Conservation (phyloP, 2,888 invertebrate genomes). For the Euplagia quadripunctaria region DNA sequence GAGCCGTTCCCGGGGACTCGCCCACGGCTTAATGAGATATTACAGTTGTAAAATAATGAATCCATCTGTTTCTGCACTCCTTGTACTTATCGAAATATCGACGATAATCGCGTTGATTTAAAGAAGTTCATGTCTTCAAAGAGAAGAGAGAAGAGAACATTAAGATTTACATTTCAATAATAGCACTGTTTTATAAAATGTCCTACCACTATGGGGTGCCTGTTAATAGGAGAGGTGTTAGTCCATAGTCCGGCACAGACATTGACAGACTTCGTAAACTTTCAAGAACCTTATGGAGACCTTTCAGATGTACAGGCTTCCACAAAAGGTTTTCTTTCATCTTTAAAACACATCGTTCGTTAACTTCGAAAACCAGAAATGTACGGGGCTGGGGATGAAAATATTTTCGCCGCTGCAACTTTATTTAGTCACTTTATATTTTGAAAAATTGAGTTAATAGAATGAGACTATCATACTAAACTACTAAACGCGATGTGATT, state of each 20-base stretch:
- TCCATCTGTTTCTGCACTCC: constrained; percentile 46
- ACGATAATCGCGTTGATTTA: background rate
- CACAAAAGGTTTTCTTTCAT: background rate
- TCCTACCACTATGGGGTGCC: background rate
- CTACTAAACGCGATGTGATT: no score
- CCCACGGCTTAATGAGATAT: constrained; percentile 52
- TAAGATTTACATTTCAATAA: background rate
- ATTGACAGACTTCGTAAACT: background rate
- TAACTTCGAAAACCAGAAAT: background rate
- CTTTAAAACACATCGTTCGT: background rate
- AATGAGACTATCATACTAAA: no score
- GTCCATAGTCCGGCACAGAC: background rate
- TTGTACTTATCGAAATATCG: constrained; percentile 21
- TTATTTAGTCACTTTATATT: background rate
- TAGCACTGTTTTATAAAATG: background rate
- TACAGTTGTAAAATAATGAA: constrained; percentile 47
- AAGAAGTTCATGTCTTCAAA: background rate
- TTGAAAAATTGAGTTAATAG: background rate
- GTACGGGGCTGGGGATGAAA: background rate
- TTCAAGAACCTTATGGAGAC: background rate
- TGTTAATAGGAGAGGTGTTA: no score
- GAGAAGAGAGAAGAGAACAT: background rate
- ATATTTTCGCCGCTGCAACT: background rate
- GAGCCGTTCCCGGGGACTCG: constrained; percentile 55
- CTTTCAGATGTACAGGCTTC: background rate